Conservation (phyloP, 2,888 invertebrate species). For the Adelognathus sp. region DNA sequence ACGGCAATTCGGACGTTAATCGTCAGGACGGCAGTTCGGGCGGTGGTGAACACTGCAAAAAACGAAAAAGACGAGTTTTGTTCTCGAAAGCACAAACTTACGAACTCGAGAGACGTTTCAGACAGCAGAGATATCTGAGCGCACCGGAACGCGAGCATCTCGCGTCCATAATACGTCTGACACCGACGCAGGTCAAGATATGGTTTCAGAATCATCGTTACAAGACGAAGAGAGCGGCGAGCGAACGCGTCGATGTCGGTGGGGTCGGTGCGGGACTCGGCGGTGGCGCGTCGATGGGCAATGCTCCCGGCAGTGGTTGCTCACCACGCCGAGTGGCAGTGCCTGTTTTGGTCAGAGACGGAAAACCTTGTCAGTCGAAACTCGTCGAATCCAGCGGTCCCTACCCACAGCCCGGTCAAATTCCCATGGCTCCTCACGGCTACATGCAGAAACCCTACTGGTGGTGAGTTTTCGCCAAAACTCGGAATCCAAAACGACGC, state of each 20-base stretch:
- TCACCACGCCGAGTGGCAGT: constrained; percentile 96
- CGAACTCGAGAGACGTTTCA: constrained; percentile 96
- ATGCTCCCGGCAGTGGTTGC: constrained; percentile 84
- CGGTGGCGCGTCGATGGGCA: constrained; percentile 8
- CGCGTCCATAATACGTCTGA: constrained; percentile 95
- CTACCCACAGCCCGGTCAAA: constrained; percentile 69
- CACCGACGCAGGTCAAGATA: constrained; percentile 99
- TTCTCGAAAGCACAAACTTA: constrained; percentile 99
- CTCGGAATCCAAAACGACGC: neutral
- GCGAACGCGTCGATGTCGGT: constrained; percentile 90
- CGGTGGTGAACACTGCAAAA: constrained; percentile 84
- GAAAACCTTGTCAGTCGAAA: constrained; percentile 90
- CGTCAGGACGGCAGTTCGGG: constrained; percentile 79
- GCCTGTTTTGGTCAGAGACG: constrained; percentile 96
- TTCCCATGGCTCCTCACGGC: constrained; percentile 74
- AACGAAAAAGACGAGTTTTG: constrained; percentile 96
- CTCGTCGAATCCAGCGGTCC: constrained; percentile 71
- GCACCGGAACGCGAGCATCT: constrained; percentile 99
- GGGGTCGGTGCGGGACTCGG: constrained; percentile 83
- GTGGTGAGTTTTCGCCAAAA: constrained; percentile 81
- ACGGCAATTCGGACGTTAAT: constrained; percentile 75
- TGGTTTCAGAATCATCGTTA: constrained; percentile 99
- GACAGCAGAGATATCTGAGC: constrained; percentile 97
- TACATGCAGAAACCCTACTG: constrained; percentile 82
- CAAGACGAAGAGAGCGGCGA: constrained; percentile 98